Evolutionary conservation across 2,113 vertebrate species (phyloP).

Genomic region (Paradisaea rubra): DNA sequence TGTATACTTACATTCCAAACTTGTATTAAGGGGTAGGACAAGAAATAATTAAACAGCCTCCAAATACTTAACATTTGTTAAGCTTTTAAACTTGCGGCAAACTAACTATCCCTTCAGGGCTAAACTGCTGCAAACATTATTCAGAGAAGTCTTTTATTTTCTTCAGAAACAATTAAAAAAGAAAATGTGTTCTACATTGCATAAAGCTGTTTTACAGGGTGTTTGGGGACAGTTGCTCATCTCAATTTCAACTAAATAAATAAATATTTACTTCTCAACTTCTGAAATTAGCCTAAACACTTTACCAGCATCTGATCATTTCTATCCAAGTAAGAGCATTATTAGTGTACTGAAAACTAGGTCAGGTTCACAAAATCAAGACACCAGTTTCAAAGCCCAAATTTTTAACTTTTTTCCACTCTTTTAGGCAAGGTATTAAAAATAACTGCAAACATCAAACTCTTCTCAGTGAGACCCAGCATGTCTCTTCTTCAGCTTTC

Average conservation of each 20-base stretch:
- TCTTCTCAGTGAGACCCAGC: neutral
- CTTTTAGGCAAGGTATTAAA: neutral
- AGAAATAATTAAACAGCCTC: neutral
- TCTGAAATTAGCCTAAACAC: neutral
- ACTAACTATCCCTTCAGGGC: neutral
- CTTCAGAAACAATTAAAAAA: constrained; percentile 21
- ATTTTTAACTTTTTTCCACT: neutral
- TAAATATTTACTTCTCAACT: neutral
- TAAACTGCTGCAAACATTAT: neutral
- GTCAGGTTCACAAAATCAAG: neutral
- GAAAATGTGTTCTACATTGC: neutral
- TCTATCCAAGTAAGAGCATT: neutral
- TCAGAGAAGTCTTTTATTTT: neutral
- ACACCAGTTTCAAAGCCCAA: neutral
- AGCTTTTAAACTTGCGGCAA: constrained; percentile 2
- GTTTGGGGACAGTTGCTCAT: neutral
- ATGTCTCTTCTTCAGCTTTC: neutral
- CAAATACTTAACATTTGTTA: neutral
- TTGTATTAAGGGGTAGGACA: neutral
- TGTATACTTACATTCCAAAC: neutral
- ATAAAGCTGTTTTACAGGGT: neutral
- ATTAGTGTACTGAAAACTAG: neutral
- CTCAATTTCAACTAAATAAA: neutral
- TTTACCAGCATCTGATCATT: neutral
- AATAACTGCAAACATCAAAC: neutral